Base-by-base conservation (phyloP, 2,797 vertebrate genomes). In the Rhyacichthys aspro region DNA sequence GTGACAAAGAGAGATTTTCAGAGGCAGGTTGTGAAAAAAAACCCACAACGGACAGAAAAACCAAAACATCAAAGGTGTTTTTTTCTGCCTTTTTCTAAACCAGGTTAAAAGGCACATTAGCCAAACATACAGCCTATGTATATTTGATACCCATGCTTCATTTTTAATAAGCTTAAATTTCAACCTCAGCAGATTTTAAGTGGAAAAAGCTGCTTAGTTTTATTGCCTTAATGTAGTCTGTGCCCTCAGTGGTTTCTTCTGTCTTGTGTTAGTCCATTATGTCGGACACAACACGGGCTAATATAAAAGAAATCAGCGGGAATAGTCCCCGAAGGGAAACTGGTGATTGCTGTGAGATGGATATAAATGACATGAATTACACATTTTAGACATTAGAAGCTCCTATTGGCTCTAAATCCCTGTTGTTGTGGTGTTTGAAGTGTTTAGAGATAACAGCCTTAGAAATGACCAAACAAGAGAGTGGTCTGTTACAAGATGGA, bases 141-240 rank as follows among this genome's bases (percentile, higher is more conserved):
- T 90, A 82, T 90, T 90, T 91, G 63, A 91, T 90, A 59, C 39
- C 19, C 56, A 10, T 71, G 63, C 48, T 88, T 52, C 67, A 90
- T 86, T 79, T 90, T 87, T 88, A 77, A 89, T 87, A 76, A 15
- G 54, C 46, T 61, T 19, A 74, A 82, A 79, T 72, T 50, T 78
- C 71, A 56, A 65, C 70, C 63, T 76, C 61, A 72, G 68, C 75
- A 66, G 58, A 71, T 74, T 85, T 86, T 74, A 83, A 77, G 81
- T 55, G 70, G 67, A 65, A 77, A 83, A 79, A 73, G 75, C 64
- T 79, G 69, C 67, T 75, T 17, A 34, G 52, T 53, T 75, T 74
- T 72, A 70, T 68, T 33, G 8, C 59, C 59, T 67, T 66, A 63
- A 66, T 54, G 38, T 43, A 46, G 43, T 23, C 8, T 56, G 56